Base-by-base conservation (phyloP, 2,888 invertebrate species). In the Acrobeloides nanus region DNA sequence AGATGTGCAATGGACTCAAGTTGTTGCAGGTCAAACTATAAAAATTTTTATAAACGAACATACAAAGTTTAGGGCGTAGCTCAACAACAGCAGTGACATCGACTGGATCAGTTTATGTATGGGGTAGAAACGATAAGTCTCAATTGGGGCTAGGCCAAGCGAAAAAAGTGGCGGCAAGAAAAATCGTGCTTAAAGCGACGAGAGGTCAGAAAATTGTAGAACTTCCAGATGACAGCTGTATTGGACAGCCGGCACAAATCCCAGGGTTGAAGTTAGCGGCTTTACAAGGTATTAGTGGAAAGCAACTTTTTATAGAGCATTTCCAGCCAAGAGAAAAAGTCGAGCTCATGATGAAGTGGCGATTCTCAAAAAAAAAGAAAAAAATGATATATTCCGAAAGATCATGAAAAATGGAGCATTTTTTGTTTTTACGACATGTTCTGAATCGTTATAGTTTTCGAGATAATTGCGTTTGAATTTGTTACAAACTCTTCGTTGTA, bases 91-190 rank as follows among this genome's bases (percentile, higher is more conserved):
- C 52, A 15, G 43, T 62, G 15, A 56, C 59, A 8, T 38, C 37
- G 1, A 58, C 59, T 25, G 66, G 66, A 25, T 27, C 46, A 4
- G 49, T 62, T 7, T 67, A 55, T 46, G 55, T 55, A 6, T 68
- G 66, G 66, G 68, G 68, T 15, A 51, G 60, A 39, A 68, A 68
- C 48, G 69, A 68, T 37, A 55, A 58, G 26, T 53, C 51, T 6
- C 68, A 69, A 38, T 43, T 58, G 21, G 58, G 59, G 12, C 15
- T 49, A 15, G 45, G 46, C 8, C 17, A 2, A 17, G 15, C 25
- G 7, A 17, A 15, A n/a, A 39, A 20, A 39, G 27, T 6, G 15
- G n/a, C n/a, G n/a, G 3, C 37, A n/a, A 15, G 48, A 18, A 23
- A 43, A 37, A 38, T 53, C 4, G 32, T 49, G 10, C 24, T 21